Base-by-base conservation (phyloP, 2,113 vertebrate species). In the Semnornis frantzii region DNA sequence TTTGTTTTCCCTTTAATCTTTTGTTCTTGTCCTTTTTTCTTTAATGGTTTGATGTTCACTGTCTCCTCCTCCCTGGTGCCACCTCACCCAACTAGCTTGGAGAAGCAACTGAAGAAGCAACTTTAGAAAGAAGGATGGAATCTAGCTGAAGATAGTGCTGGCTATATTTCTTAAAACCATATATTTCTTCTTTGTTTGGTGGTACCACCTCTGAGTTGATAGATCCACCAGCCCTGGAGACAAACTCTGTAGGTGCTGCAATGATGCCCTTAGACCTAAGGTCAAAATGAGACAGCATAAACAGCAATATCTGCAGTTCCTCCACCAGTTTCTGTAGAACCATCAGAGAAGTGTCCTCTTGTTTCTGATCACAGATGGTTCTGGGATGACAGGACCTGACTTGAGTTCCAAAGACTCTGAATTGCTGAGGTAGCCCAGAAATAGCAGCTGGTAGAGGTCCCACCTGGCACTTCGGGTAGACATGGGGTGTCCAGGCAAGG, bases 131-230 rank as follows among this genome's bases (percentile, higher is more conserved):
- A 31, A 27, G 75, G 46, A 59, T 63, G 80, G 46, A 24, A 25
- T 20, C 31, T 65, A 15, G 2, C 39, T 10, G 39, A 37, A 3
- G 8, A 4, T 5, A 11, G 12, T 4, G 15, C 12, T 48, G 8
- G 30, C 44, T 48, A 1, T 48, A 1, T 1, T 33, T 19, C 6
- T 25, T 31, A 13, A 27, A 55, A 18, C 3, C 57, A 5, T 15
- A 9, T 0, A 2, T 39, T n/a, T 50, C 13, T 25, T 19, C 39
- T 7, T 6, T 54, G n/a, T 9, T n/a, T 11, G 13, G 4, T 4
- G 50, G 15, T 12, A 0, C 5, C 48, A 11, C 0, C 52, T 37
- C 48, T 14, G 8, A 3, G 10, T 3, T 7, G 10, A 44, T 5
- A 3, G 34, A 1, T 8, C 6, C 15, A 1, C 10, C 28, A 12